Conservation (phyloP, 2,888 invertebrate genomes). For the Tetranychus piercei region DNA sequence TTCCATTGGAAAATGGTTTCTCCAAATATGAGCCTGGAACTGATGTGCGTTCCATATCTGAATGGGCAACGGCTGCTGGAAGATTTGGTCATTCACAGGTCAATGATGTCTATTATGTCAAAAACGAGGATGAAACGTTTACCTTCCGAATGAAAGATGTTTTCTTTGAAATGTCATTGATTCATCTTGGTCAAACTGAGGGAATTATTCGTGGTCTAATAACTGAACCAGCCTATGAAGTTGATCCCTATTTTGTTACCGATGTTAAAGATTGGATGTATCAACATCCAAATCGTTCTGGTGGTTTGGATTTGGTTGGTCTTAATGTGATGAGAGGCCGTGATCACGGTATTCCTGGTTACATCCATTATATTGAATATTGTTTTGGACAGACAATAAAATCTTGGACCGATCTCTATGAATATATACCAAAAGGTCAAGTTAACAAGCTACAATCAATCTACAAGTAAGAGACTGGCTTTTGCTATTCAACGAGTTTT, state of each 20-base stretch:
- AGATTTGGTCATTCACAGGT: constrained; percentile 24
- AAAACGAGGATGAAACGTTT: constrained; percentile 17
- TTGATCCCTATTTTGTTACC: constrained; percentile 21
- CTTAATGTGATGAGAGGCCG: constrained; percentile 20
- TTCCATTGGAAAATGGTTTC: constrained; percentile 21
- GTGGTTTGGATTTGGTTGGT: constrained; percentile 18
- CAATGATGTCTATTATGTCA: constrained; percentile 19
- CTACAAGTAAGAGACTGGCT: constrained; percentile 13
- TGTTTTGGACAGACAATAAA: constrained; percentile 18
- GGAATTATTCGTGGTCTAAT: constrained; percentile 9
- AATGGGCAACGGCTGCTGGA: constrained; percentile 23
- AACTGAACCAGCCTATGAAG: constrained; percentile 11
- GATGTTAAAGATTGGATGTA: constrained; percentile 22
- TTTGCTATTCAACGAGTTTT: no score
- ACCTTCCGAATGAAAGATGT: constrained; percentile 18
- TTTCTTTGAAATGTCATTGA: constrained; percentile 22
- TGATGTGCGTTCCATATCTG: constrained; percentile 24
- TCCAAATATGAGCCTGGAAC: constrained; percentile 24
- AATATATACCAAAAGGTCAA: constrained; percentile 19
- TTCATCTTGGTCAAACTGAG: constrained; percentile 11
- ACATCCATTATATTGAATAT: constrained; percentile 21
- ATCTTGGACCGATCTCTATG: constrained; percentile 17
- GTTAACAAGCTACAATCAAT: constrained; percentile 15
- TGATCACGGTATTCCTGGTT: constrained; percentile 22
- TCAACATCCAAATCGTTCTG: constrained; percentile 18